Evolutionary conservation across 1,140 invertebrate species (phyloP).

Genomic region (Bombus breviceps): DNA sequence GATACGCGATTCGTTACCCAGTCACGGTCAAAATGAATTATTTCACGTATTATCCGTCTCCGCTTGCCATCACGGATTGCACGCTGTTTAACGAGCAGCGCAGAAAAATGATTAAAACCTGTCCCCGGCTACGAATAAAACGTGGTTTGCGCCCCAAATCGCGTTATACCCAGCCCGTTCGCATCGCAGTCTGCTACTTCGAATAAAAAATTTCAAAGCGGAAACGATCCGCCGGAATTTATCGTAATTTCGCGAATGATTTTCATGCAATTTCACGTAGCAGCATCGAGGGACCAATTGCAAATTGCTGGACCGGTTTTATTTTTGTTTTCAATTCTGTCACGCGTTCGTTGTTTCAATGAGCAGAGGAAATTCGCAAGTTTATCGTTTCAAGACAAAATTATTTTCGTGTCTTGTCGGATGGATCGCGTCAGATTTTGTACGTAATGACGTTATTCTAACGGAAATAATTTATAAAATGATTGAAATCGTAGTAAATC

Average conservation of each 20-base stretch:
- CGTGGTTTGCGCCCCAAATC: constrained; percentile 8
- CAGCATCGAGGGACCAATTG: not conserved
- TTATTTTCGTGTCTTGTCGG: not conserved
- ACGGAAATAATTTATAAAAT: too few species aligned
- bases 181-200: not conserved
- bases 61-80: not conserved
- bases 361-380: not conserved
- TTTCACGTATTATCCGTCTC: constrained; percentile 19
- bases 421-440: not conserved
- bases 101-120: constrained; percentile 41
- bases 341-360: not conserved
- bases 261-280: not conserved
- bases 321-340: not conserved
- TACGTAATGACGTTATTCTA: too few species aligned
- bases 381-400: not conserved
- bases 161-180: not conserved
- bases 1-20: constrained; percentile 23
- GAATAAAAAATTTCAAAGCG: constrained; percentile 4
- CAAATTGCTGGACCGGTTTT: not conserved
- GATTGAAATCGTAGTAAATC: not conserved
- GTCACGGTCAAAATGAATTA: constrained; percentile 25
- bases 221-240: not conserved
- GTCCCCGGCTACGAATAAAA: not conserved
- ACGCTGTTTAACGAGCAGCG: constrained; percentile 32
- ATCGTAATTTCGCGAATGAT: constrained; percentile 19